Evolutionary conservation across 2,888 invertebrate species (phyloP).

Genomic region (Pecten maximus): DNA sequence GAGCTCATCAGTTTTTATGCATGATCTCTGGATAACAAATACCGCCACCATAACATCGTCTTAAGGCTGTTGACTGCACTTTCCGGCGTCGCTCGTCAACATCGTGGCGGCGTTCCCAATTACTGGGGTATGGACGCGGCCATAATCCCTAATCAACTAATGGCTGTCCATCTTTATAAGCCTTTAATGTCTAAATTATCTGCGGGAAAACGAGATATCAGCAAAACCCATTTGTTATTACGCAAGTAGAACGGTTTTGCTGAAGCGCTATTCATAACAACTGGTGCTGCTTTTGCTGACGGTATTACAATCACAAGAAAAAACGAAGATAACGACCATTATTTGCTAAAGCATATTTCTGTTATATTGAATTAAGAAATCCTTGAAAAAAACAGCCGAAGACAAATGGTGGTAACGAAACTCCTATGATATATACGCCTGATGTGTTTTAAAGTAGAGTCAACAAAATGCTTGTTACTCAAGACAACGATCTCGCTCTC

Average conservation of each 20-base stretch:
- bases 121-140: not conserved
- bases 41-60: not conserved
- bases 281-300: not conserved
- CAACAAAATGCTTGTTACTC: not conserved
- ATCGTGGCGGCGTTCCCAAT: not conserved
- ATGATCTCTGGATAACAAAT: not conserved
- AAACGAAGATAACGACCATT: not conserved
- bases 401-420: not conserved
- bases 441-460: slow-evolving; percentile 10
- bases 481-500: not conserved
- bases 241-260: not conserved
- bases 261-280: not conserved
- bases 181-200: slow-evolving; percentile 15
- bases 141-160: slow-evolving; percentile 16
- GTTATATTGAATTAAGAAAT: not conserved
- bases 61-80: not conserved
- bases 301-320: not conserved
- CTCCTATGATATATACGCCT: not conserved
- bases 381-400: not conserved
- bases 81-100: not conserved
- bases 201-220: not conserved
- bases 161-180: slow-evolving; percentile 28
- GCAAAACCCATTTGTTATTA: not conserved
- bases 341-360: not conserved
- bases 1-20: not conserved